These are phyloP conservation scores for Tromatobia lineatoria DNA, from an alignment of 2,888 invertebrate species.

Conservation along the genomic window DNA sequence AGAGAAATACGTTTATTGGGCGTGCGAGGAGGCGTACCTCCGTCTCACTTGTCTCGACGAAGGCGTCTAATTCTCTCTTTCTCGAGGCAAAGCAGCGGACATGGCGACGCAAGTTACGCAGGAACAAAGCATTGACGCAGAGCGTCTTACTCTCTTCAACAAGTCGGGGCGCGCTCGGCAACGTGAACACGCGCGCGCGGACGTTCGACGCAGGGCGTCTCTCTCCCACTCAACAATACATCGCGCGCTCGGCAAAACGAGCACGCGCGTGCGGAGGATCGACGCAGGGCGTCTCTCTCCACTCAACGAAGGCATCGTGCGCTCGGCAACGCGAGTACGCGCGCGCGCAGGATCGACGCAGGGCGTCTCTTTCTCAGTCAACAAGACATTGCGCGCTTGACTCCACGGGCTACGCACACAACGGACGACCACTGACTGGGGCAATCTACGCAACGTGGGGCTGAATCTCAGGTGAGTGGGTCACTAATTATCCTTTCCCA, in stretches of 20 bases:
- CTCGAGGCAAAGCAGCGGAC: background rate
- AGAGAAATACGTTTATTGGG: too few species aligned
- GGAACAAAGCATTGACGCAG: too few species aligned
- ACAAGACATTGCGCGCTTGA: background rate
- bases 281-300: background rate
- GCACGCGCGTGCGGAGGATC: background rate
- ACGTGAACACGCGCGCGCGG: background rate
- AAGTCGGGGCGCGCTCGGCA: background rate
- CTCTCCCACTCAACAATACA: too few species aligned
- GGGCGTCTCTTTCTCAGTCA: background rate
- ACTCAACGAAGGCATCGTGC: background rate
- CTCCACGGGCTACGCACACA: background rate
- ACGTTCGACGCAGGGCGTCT: too few species aligned
- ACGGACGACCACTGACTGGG: background rate
- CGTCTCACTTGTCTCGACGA: background rate
- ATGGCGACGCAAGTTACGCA: background rate
- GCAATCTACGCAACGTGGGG: too few species aligned
- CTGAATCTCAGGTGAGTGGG: too few species aligned
- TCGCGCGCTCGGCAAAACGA: background rate
- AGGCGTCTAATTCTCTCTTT: background rate
- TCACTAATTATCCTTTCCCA: too few species aligned
- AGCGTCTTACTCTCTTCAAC: background rate
- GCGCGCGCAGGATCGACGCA: background rate
- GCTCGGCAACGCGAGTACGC: background rate
- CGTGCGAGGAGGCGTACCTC: too few species aligned